Base-by-base conservation (phyloP, 2,797 vertebrate species). In the Threskiornis aethiopicus region DNA sequence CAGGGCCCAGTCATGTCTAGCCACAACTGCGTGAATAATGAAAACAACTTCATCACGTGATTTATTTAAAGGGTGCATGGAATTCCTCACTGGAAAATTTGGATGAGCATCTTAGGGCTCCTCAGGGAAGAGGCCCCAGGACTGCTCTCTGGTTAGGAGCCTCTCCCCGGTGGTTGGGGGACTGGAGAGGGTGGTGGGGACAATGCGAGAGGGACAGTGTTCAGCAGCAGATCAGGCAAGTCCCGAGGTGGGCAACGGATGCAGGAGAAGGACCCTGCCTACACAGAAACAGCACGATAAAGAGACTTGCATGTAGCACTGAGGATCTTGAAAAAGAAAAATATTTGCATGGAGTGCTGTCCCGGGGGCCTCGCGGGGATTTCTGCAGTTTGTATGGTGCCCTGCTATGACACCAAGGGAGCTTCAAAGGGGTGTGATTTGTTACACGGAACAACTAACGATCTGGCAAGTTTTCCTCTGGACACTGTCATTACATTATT, bases 171-270 rank as follows among this genome's bases (percentile, higher is more conserved):
- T 54, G 33, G 7, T 3, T 0, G 2, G 12, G n/a, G 54, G 11
- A 16, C n/a, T 21, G 31, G 44, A 33, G 28, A 69, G 33, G 13
- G 21, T 33, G 41, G 25, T 2, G 1, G 17, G 29, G 28, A 7
- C 39, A 52, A 19, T 19, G 28, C 1, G 8, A 66, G 47, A 71
- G 39, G 47, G 41, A 26, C 0, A 1, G 22, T 33, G 11, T 37
- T 46, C 7, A 28, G 52, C 57, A 61, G 42, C n/a, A 71, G 46
- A 51, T 46, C 25, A 16, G 13, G 4, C 9, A 61, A 35, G 33
- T 59, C 24, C 13, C 0, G 1, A 44, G 9, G 7, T 28, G 39
- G 64, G 29, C 19, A 81, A 46, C 0, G 15, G 37, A 6, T 51
- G 26, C 22, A 51, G 39, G 16, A 69, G 57, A 52, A 82, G 21